phyloP scores from a whole-genome alignment of 2,888 invertebrate species.

The Leptinotarsa peninsularis region DNA sequence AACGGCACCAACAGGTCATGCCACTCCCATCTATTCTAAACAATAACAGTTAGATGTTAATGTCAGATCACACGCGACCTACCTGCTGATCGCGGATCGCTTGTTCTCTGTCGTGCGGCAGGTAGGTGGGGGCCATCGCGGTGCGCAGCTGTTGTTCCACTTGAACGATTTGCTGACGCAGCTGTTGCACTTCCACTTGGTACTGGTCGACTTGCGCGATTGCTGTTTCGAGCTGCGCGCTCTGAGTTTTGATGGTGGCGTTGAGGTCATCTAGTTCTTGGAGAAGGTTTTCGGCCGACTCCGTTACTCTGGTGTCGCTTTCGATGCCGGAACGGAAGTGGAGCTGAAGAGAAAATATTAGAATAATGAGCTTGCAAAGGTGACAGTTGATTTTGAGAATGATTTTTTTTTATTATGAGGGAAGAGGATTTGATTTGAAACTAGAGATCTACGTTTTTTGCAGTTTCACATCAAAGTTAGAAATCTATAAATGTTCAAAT shows the following conservation, averaged over 20 bases:
- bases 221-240: slow-evolving; percentile 77
- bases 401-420: too few species aligned
- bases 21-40: slow-evolving; percentile 55
- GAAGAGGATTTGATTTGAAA: too few species aligned
- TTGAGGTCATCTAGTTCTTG: slow-evolving; percentile 77
- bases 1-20: slow-evolving; percentile 53
- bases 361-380: background rate
- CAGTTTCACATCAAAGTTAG: too few species aligned
- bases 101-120: slow-evolving; percentile 84
- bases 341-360: slow-evolving; percentile 69
- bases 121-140: slow-evolving; percentile 85
- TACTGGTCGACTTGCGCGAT: slow-evolving; percentile 88
- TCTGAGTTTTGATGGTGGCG: slow-evolving; percentile 74
- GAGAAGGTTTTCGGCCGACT: slow-evolving; percentile 78
- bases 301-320: slow-evolving; percentile 80
- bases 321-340: slow-evolving; percentile 90
- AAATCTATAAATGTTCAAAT: too few species aligned
- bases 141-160: slow-evolving; percentile 89
- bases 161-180: slow-evolving; percentile 86
- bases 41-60: slow-evolving; percentile 44
- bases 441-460: too few species aligned
- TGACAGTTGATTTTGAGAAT: too few species aligned
- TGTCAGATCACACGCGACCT: slow-evolving; percentile 65
- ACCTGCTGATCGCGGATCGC: slow-evolving; percentile 90
- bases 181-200: slow-evolving; percentile 86